Base-by-base conservation (phyloP, 1,140 invertebrate species). In the Scaptomyza montana region DNA sequence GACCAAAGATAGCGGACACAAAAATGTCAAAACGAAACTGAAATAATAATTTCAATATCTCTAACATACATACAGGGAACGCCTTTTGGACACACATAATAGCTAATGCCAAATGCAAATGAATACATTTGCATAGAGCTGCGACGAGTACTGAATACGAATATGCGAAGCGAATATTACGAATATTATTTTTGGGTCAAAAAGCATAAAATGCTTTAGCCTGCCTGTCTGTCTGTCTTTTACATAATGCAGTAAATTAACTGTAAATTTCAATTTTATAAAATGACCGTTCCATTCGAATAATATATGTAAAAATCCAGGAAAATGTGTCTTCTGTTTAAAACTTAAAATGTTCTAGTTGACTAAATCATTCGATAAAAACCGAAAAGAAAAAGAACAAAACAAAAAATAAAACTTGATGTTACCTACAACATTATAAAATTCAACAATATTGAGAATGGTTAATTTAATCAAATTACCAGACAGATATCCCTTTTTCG, bases 41-140 rank as follows among this genome's bases (percentile, higher is more conserved):
- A 62, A 60, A 75, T 82, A 59, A 61, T 75, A 82, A 78, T 70
- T 72, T 51, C 47, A 74, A 75, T 57, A 74, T 61, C n/a, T 63
- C 25, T 53, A 7, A 9, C 46, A 54, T 28, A 30, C 10, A 16
- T 28, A 30, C 10, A 16, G 13, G n/a, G 16, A 16, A 59, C 51
- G 64, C 45, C 63, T 19, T 51, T 9, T 43, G 47, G 46, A 47
- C 46, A n/a, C n/a, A 36, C 33, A 36, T 36, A 36, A 9, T n/a
- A 62, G 66, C 41, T 51, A 71, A 53, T 45, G 45, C 36, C 21
- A 39, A 43, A 66, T 71, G 43, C 41, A 56, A 71, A 57, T 71
- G 55, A 36, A 49, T 49, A 21, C 30, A 61, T 61, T 69, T 69
- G 16, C 41, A 55, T 53, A 13, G 10, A 9, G 9, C 19, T 46